Percentiles rank a stretch among this genome's conserved stretches.
These are phyloP conservation scores for Drosophila fuyamai DNA, from an alignment of 1,140 invertebrate species.

Conservation along the genomic window DNA sequence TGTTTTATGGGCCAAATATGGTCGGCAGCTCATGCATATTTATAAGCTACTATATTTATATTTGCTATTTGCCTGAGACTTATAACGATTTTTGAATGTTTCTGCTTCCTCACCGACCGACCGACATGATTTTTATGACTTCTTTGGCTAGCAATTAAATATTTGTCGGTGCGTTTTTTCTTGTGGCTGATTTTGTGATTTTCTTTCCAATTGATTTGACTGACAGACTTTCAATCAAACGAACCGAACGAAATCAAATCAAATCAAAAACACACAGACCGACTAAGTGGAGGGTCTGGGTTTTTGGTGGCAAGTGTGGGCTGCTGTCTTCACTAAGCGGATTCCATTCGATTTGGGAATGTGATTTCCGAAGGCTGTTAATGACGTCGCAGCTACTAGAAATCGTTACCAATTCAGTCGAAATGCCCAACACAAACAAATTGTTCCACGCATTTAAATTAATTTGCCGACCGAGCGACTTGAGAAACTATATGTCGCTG, in stretches of 20 bases:
- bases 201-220: constrained; percentile 48
- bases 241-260: constrained; percentile 31
- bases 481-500: constrained; percentile 29
- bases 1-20: constrained; percentile 70
- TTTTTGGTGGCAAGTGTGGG: constrained; percentile 36
- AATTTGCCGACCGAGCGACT: constrained; percentile 44
- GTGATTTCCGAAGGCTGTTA: constrained; percentile 55
- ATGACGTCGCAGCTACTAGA: constrained; percentile 51
- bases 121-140: constrained; percentile 52
- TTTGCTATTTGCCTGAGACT: constrained; percentile 55
- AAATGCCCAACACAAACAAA: constrained; percentile 54
- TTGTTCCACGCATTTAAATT: constrained; percentile 71
- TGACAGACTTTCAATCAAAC: constrained; percentile 62
- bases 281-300: constrained; percentile 19
- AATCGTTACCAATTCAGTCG: constrained; percentile 54
- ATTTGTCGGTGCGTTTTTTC: constrained; percentile 35
- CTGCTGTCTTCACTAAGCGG: constrained; percentile 50
- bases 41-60: constrained; percentile 45
- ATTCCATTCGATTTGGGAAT: constrained; percentile 54
- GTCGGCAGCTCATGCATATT: constrained; percentile 65
- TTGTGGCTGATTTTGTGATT: constrained; percentile 14
- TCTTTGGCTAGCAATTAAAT: constrained; percentile 53
- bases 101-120: constrained; percentile 5
- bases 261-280: constrained; percentile 12
- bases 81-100: constrained; percentile 49